Conservation (phyloP, 2,113 vertebrate species). For the Myrmecophaga tridactyla region DNA sequence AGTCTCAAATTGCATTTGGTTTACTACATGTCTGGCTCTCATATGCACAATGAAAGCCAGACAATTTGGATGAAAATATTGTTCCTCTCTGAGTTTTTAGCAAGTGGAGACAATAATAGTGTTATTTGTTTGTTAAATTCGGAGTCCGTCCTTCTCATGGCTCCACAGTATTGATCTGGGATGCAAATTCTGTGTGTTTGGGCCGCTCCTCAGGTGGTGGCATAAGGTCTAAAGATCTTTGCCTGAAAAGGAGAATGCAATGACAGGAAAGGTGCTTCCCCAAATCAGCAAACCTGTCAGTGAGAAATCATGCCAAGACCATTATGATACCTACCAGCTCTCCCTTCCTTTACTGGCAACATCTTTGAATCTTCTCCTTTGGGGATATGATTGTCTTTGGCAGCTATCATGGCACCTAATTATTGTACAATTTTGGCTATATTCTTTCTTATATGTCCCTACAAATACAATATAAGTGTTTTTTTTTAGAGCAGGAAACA, state of each 20-base stretch:
- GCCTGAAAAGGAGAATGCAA: not conserved
- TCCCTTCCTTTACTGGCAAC: not conserved
- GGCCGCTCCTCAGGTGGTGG: not conserved
- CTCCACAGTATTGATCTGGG: conserved; percentile 7
- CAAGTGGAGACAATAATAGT: conserved; percentile 49
- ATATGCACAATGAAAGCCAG: conserved; percentile 64
- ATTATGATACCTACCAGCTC: not conserved
- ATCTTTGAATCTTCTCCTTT: not conserved
- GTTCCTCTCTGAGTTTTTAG: conserved; percentile 60
- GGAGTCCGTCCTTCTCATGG: not conserved
- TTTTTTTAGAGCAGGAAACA: not conserved
- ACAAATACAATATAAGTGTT: not conserved
- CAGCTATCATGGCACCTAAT: not conserved
- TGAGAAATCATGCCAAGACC: not conserved
- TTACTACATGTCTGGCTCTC: conserved; percentile 64
- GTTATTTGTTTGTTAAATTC: conserved; percentile 40
- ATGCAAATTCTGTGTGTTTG: not conserved
- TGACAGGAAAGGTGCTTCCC: not conserved
- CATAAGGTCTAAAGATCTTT: not conserved
- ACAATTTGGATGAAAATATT: conserved; percentile 62
- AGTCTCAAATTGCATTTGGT: conserved; percentile 71
- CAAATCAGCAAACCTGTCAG: not conserved
- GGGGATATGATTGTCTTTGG: not conserved
- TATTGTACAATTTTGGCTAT: not conserved
- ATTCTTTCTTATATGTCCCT: not conserved